Evolutionary conservation across 2,797 vertebrate genomes (phyloP).

Genomic region (Melopsittacus undulatus): DNA sequence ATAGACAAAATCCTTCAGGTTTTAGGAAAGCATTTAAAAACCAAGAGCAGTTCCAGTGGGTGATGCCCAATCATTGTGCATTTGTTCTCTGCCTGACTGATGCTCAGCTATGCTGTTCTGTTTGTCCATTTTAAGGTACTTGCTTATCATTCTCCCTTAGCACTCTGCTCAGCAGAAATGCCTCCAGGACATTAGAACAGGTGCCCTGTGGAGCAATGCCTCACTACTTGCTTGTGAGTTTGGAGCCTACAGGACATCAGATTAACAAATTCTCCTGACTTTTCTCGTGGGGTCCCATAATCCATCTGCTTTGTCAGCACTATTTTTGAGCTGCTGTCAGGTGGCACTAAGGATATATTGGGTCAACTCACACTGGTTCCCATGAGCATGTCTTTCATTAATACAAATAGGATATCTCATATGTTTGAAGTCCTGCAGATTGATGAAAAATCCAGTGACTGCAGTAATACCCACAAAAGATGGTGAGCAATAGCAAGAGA

Average conservation of each 20-base stretch:
- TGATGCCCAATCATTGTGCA: background rate
- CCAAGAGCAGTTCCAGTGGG: background rate
- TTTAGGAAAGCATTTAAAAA: background rate
- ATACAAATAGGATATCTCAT: background rate
- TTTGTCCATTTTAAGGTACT: background rate
- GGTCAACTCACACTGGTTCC: background rate
- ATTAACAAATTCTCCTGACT: background rate
- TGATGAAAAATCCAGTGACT: background rate
- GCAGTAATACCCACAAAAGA: background rate
- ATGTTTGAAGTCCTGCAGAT: background rate
- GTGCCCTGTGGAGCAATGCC: background rate
- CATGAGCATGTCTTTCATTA: background rate
- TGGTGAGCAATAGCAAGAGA: background rate
- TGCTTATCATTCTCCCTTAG: background rate
- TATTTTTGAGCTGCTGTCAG: background rate
- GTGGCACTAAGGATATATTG: background rate
- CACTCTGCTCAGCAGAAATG: background rate
- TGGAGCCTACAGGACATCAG: background rate
- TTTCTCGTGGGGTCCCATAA: background rate
- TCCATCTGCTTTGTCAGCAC: background rate
- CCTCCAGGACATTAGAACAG: background rate
- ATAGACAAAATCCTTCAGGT: background rate
- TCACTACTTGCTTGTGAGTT: background rate
- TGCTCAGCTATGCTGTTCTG: background rate
- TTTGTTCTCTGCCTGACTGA: background rate